A percentile compares a stretch with the other conserved stretches of the same genome.
phyloP scores from a whole-genome alignment of 2,113 vertebrate genomes.

The Hirundichthys speculiger region DNA sequence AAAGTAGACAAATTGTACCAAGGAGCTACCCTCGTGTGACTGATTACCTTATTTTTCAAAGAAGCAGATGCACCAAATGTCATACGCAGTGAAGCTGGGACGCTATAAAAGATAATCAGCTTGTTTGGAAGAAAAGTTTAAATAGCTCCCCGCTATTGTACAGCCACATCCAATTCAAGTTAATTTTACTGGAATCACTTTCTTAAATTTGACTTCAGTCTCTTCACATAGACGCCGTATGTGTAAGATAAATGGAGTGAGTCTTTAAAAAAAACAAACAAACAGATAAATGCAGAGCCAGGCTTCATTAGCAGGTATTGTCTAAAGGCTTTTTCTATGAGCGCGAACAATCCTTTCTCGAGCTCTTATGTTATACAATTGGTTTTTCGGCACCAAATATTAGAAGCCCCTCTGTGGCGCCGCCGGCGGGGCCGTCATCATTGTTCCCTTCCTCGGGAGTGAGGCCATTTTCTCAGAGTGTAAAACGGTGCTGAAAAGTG shows the following conservation, averaged over 20 bases:
- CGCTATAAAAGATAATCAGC: not conserved
- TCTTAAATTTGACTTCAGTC: too few relatives aligned
- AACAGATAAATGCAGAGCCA: too few relatives aligned
- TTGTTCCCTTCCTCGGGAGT: slow-evolving; percentile 10
- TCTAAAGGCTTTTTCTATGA: not conserved
- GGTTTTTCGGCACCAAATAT: slow-evolving; percentile 13
- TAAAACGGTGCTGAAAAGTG: not conserved
- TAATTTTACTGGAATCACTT: too few relatives aligned
- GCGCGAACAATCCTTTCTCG: not conserved
- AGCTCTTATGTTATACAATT: not conserved
- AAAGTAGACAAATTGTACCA: not conserved
- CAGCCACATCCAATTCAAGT: not conserved
- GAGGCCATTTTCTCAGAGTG: slow-evolving; percentile 15
- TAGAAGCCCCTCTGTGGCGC: slow-evolving; percentile 17
- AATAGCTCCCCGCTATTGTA: too few relatives aligned
- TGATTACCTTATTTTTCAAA: not conserved
- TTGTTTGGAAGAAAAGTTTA: not conserved
- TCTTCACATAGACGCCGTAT: too few relatives aligned
- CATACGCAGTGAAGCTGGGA: not conserved
- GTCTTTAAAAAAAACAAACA: too few relatives aligned
- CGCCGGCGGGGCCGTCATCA: slow-evolving; percentile 17
- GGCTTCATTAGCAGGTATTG: not conserved
- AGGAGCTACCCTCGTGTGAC: not conserved
- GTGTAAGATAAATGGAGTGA: too few relatives aligned
- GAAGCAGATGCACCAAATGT: not conserved